Base-by-base conservation (phyloP, 2,797 vertebrate genomes). In the Orientallactaga sibirica region DNA sequence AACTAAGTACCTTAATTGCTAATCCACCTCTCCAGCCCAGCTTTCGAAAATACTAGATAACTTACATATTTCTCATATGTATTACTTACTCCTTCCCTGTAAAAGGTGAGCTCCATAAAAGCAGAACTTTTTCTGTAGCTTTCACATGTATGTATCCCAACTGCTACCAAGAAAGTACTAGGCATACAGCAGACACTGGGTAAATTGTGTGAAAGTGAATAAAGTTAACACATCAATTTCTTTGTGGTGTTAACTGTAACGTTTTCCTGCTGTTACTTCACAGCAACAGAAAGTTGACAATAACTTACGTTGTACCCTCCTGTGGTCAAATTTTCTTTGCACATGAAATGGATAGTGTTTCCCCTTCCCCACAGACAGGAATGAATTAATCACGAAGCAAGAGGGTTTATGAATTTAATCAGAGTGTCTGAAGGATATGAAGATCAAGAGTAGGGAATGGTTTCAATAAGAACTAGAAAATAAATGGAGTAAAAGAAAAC, bases 401-500 rank as follows among this genome's bases (percentile, higher is more conserved):
- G 55, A 91, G 81, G 43, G 91, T 85, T 7, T 62, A 75, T 95
- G 94, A 93, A 97, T 96, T 97, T 97, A 97, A 97, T 97, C 96
- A 96, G 93, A 83, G 62, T 97, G 89, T 94, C 95, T 92, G 73
- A 76, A 90, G 10, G 91, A 66, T 66, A 48, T 95, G 86, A 58
- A 66, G 89, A 70, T 19, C 33, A 62, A 75, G n/a, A 77, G 2
- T 8, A n/a, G 75, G 74, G 86, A 64, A 93, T 94, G 85, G 96
- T 97, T 92, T 67, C 22, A 64, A 48, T 14, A 77, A 95, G 70
- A 97, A 93, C 74, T 87, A 43, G 37, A 87, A 96, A 77, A 76
- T 16, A 29, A 95, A 83, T 80, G 76, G 68, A 96, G 67, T 92
- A 95, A 97, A 88, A 68, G 33, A 61, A 67, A 81, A 76, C 14